Conservation (phyloP, 2,113 vertebrate genomes). For the Charadrius vociferus region DNA sequence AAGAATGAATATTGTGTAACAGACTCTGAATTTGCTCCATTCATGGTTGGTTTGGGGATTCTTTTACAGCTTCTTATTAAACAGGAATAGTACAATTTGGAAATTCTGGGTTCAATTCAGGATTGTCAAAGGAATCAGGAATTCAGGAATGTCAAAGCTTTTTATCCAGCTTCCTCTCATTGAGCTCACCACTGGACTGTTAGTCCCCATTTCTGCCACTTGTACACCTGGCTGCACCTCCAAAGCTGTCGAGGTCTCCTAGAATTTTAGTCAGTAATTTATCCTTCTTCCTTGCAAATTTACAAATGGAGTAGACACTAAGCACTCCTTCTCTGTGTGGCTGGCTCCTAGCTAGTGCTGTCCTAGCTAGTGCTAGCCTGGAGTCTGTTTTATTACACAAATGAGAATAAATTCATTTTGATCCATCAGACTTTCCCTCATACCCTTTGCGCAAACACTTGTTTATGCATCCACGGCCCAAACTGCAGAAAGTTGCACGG, state of each 20-base stretch:
- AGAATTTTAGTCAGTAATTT: not conserved
- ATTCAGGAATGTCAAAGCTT: not conserved
- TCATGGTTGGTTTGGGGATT: not conserved
- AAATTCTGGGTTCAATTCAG: not conserved
- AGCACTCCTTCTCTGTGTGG: not conserved
- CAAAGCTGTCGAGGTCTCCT: not conserved
- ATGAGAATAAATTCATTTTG: not conserved
- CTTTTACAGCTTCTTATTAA: not conserved
- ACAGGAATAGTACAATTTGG: not conserved
- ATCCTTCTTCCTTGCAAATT: not conserved
- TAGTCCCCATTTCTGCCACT: not conserved
- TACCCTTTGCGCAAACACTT: not conserved
- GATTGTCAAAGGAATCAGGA: no score
- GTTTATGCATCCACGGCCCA: rapidly evolving
- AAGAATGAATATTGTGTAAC: not conserved
- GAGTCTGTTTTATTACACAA: not conserved
- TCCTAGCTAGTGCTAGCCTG: not conserved
- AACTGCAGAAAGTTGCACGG: not conserved
- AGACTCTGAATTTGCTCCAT: not conserved
- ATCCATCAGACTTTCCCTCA: not conserved
- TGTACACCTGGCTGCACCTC: not conserved
- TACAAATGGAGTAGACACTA: not conserved
- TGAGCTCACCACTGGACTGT: not conserved
- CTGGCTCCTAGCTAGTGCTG: not conserved
- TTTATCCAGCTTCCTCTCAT: not conserved